Evolutionary conservation across 2,888 invertebrate species (phyloP).

Genomic region (Epistrophe grossulariae): DNA sequence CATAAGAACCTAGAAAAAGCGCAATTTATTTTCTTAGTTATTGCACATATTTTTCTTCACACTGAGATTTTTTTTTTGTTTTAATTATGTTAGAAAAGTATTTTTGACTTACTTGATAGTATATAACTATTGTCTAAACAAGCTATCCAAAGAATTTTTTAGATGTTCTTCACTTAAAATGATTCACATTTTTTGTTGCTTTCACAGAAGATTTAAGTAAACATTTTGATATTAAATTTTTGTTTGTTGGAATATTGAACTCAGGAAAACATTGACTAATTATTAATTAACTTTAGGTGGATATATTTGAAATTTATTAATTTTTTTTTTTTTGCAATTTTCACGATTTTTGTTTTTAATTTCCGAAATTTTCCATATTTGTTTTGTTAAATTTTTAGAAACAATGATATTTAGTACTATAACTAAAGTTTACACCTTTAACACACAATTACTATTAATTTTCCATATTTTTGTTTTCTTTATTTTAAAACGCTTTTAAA

Average conservation of each 20-base stretch:
- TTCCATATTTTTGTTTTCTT: background rate
- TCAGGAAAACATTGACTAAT: background rate
- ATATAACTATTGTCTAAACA: background rate
- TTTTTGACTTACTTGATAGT: background rate
- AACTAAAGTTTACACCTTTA: background rate
- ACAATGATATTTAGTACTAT: background rate
- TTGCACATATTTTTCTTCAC: no score
- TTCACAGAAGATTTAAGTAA: background rate
- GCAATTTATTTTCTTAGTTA: no score
- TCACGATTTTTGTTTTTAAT: background rate
- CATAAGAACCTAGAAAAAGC: no score
- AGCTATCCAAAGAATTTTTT: background rate
- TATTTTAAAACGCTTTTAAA: background rate
- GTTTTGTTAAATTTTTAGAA: background rate
- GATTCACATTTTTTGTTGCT: background rate
- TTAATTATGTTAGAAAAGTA: no score
- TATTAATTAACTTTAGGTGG: background rate
- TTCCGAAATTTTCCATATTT: background rate
- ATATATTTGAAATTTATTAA: background rate
- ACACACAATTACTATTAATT: conserved; percentile 10
- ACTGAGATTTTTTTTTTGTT: no score
- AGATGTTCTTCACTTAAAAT: background rate
- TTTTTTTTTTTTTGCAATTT: background rate
- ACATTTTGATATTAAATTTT: background rate
- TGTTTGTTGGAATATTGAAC: background rate